These are phyloP conservation scores for Epizoanthus illoricatus DNA, from an alignment of 92 coral and sea anemone species.

Conservation along the genomic window DNA sequence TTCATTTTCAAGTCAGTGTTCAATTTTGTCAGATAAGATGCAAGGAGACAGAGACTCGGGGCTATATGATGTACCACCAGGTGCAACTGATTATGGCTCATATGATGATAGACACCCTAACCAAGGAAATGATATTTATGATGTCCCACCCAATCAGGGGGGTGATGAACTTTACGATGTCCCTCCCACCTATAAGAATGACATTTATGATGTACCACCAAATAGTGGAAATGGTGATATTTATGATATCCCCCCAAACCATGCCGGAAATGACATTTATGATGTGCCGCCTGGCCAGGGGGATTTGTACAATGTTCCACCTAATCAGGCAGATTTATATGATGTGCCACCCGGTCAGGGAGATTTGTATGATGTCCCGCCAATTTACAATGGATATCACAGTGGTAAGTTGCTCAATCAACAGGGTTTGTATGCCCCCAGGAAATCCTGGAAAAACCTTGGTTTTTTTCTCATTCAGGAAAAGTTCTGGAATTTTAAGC, in stretches of 20 bases:
- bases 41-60: slow-evolving; percentile 67
- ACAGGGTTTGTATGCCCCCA: no score
- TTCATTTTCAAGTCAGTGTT: slow-evolving; percentile 46
- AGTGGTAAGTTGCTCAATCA: no score
- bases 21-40: slow-evolving; percentile 23
- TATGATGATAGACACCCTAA: slow-evolving; percentile 9
- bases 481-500: no score
- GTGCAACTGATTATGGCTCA: slow-evolving; percentile 10
- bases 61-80: slow-evolving; percentile 67
- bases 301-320: slow-evolving; percentile 1
- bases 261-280: slow-evolving; percentile 6
- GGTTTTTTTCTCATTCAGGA: no score
- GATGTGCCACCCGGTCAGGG: neutral
- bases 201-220: slow-evolving; percentile 48
- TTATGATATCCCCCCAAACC: slow-evolving; percentile 50
- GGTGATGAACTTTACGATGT: slow-evolving; percentile 54
- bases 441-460: no score
- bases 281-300: slow-evolving; percentile 35
- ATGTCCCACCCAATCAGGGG: slow-evolving; percentile 36
- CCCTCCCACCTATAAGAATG: slow-evolving; percentile 47
- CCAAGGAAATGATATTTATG: slow-evolving; percentile 26
- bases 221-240: neutral
- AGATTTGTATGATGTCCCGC: neutral
- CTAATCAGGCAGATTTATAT: slow-evolving; percentile 26
- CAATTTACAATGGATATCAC: slow-evolving; percentile 1